Evolutionary conservation across 2,888 invertebrate genomes (phyloP), one percentile per base, ranked within the genome.

Genomic region (Scaeva pyrastri): DNA sequence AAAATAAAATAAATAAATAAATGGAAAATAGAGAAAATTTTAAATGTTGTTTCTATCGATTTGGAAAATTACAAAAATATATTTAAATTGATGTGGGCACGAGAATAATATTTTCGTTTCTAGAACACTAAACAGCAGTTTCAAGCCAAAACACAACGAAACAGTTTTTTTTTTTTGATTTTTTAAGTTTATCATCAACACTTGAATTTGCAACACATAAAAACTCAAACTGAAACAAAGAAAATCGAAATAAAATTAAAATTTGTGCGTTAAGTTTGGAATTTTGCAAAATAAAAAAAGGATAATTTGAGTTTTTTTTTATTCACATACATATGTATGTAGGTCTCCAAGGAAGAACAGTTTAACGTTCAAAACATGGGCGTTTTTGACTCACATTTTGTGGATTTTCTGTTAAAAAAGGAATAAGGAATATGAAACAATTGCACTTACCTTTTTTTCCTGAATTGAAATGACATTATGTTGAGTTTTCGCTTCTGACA

Each of bases 131-230:
- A 76, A 76, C 77, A 88, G 84, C 84, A 87, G 78, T 83, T 83
- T 77, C 87, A 88, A 87, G 87, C 87, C 87, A 83, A 80, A 87
- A 87, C 83, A 87, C 83, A 87, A 87, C 80, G 71, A 83, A 84
- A 72, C 81, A 56, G 55, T 80, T 73, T 79, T 77, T 56, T 74
- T 71, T 72, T 55, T 16, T 23, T n/a, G 14, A 23, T 71, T 62
- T 55, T 41, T 81, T 66, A 71, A 64, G 2, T 16, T 55, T 36
- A 52, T 52, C 21, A 39, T 48, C 23, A 52, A 68, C 68, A 68
- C 68, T 70, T 66, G 19, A 77, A 56, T 45, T 85, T 39, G 85
- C 75, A 80, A 85, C 85, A 85, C 55, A 19, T 73, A 70, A 52
- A 55, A 43, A 64, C 43, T 23, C 23, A 71, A 23, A 71, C 11